Evolutionary conservation across 2,797 vertebrate species (phyloP), one percentile per base, ranked within the genome.

Genomic region (Manis crassicaudata): DNA sequence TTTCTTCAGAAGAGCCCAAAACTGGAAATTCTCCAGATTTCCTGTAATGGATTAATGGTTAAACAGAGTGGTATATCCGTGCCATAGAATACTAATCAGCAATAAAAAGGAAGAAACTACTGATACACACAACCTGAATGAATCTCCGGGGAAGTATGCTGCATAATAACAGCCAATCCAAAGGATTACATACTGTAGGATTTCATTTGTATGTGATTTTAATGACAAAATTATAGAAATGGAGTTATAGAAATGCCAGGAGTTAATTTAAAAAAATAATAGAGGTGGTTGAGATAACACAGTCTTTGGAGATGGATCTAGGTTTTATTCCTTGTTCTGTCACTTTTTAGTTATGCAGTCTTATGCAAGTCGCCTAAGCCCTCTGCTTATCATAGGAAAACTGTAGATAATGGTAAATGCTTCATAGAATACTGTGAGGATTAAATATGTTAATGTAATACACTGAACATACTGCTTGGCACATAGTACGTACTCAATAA

Each of bases 181-280:
- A 73, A 67, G 73, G 14, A 27, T 85, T 80, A 68, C 27, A 56
- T 60, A 87, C 7, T 91, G 4, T 56, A 20, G 60, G 52, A 73
- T 82, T 67, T 12, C 21, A 75, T 80, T 84, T 80, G 75, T 73
- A 68, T 67, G 79, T 29, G 29, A 87, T 67, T 90, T 60, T 88
- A 92, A 68, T 80, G 37, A 70, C 21, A 84, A 63, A 86, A 80
- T 83, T 93, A 56, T 73, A 65, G 40, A 89, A 86, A 70, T 87
- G 17, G 62, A 75, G 21, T 60, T 79, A 46, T 20, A 87, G 85
- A 84, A 68, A 92, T 80, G 5, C 5, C 18, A 88, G 63, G 17
- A 83, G 23, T 62, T 63, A 76, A 75, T 85, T 65, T n/a, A 60
- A 95, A 81, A 56, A 60, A 50, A 62, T 54, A 92, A 89, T 13